Evolutionary conservation across 2,113 vertebrate species (phyloP).

Genomic region (Hymenochirus boettgeri): DNA sequence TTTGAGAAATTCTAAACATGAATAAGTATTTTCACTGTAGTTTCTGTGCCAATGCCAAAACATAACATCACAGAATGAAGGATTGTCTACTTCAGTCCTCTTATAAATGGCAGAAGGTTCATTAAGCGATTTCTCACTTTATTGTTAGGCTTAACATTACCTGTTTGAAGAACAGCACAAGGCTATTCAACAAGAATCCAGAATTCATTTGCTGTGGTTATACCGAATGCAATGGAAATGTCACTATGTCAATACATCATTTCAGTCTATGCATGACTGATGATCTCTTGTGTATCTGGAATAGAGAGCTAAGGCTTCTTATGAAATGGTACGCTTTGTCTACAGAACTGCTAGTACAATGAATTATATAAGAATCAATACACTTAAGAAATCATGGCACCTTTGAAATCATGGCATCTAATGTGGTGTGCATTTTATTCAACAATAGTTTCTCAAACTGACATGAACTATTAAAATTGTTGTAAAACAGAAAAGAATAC

Average conservation of each 20-base stretch:
- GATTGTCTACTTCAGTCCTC: constrained; percentile 10
- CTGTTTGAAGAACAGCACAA: constrained; percentile 16
- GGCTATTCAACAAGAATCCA: constrained; percentile 15
- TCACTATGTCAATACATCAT: constrained; percentile 38
- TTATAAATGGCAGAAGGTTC: constrained; percentile 11
- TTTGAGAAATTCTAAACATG: background rate
- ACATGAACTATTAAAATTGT: too few relatives aligned
- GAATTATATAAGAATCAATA: constrained; percentile 34
- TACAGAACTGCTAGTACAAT: constrained; percentile 32
- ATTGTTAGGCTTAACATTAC: constrained; percentile 23
- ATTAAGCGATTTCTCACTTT: constrained; percentile 24
- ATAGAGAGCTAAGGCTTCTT: constrained; percentile 21
- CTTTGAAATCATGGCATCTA: constrained; percentile 33
- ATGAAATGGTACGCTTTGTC: constrained; percentile 37
- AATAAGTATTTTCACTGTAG: constrained; percentile 1
- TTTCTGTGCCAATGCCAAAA: background rate
- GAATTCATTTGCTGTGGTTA: constrained; percentile 35
- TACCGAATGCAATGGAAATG: constrained; percentile 33
- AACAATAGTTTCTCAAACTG: constrained; percentile 8
- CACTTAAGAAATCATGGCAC: background rate
- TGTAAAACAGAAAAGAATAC: constrained; percentile 13
- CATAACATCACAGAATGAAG: background rate
- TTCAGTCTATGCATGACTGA: constrained; percentile 34
- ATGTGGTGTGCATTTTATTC: constrained; percentile 25
- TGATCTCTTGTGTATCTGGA: constrained; percentile 31